phyloP scores from a whole-genome alignment of 2,113 vertebrate species.

The Cephalophus harveyi region DNA sequence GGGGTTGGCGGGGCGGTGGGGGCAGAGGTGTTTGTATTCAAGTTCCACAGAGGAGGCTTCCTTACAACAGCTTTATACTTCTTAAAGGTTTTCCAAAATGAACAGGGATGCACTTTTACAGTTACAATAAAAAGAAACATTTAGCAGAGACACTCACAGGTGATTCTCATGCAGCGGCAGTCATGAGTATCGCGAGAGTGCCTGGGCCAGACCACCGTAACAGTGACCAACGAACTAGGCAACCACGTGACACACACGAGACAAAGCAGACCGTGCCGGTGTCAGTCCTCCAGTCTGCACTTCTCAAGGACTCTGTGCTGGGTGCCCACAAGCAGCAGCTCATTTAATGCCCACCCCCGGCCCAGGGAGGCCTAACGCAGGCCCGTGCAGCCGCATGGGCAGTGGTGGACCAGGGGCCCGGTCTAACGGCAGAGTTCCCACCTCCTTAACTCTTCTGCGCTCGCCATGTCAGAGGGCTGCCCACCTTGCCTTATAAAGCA shows the following conservation, averaged over 20 bases:
- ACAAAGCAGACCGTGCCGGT: neutral
- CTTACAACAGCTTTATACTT: neutral
- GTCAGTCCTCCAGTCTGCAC: neutral
- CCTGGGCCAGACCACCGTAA: neutral
- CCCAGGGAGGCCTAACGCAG: neutral
- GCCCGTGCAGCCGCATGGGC: neutral
- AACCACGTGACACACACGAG: neutral
- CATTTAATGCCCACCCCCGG: neutral
- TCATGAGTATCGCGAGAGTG: fast-evolving
- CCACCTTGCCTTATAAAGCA: neutral
- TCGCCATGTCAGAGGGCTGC: neutral
- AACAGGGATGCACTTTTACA: neutral
- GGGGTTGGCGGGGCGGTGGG: fast-evolving
- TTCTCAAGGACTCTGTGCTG: neutral
- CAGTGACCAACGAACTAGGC: neutral
- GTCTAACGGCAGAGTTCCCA: neutral
- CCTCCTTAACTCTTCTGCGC: neutral
- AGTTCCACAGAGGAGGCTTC: neutral
- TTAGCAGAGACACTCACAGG: neutral
- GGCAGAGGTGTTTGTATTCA: neutral
- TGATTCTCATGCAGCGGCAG: neutral
- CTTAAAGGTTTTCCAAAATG: neutral
- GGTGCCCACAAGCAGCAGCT: neutral
- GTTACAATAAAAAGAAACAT: neutral
- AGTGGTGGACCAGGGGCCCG: fast-evolving